Evolutionary conservation across 1,140 invertebrate species (phyloP).

Genomic region (Harlomillsia oculata): DNA sequence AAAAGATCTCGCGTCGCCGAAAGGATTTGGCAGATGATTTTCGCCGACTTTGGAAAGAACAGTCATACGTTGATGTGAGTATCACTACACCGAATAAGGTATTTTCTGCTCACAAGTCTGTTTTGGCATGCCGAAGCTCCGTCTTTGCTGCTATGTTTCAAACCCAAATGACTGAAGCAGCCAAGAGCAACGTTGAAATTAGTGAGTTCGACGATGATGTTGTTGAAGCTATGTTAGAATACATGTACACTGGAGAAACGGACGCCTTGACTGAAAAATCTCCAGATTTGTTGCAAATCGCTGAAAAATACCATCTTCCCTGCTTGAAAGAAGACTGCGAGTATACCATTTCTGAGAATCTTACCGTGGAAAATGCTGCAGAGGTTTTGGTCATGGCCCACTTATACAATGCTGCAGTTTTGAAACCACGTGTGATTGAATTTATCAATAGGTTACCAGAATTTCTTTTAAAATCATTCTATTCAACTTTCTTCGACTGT

Average conservation of each 20-base stretch:
- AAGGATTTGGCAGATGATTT: constrained; percentile 24
- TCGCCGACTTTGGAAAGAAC: constrained; percentile 8
- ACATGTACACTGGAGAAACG: constrained; percentile 31
- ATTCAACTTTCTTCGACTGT: not conserved
- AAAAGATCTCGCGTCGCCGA: constrained; percentile 8
- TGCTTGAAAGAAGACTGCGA: constrained; percentile 35
- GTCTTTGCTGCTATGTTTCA: constrained; percentile 31
- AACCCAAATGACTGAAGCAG: constrained; percentile 20
- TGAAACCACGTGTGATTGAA: constrained; percentile 32
- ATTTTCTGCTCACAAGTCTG: constrained; percentile 31
- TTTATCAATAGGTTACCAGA: constrained; percentile 27
- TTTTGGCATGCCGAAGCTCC: constrained; percentile 28
- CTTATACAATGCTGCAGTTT: constrained; percentile 21
- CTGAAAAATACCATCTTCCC: constrained; percentile 31
- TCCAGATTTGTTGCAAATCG: constrained; percentile 31
- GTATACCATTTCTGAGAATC: constrained; percentile 22
- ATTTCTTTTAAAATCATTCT: not conserved
- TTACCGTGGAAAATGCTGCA: constrained; percentile 30
- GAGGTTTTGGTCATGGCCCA: constrained; percentile 34
- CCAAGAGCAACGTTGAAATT: constrained; percentile 25
- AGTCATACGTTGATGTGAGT: constrained; percentile 24
- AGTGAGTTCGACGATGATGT: constrained; percentile 33
- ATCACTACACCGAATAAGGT: constrained; percentile 12
- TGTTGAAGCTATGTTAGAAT: constrained; percentile 34
- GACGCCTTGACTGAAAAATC: constrained; percentile 25